These are phyloP conservation scores for Puma concolor DNA, from an alignment of 2,113 vertebrate genomes.

Conservation along the genomic window DNA sequence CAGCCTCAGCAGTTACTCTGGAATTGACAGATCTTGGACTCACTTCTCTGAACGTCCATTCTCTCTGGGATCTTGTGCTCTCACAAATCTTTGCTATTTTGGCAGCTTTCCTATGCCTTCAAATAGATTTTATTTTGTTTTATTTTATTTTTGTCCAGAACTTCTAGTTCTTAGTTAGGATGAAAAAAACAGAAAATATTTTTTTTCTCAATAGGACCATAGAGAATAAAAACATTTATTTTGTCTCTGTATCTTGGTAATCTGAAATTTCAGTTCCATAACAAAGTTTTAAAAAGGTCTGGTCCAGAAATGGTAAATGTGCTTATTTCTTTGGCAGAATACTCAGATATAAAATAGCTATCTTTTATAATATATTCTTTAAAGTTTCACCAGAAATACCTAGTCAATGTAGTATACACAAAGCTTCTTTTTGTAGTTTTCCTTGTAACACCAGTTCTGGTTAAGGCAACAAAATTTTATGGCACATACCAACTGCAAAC, in stretches of 20 bases:
- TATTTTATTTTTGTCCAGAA: constrained; percentile 56
- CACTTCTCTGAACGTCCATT: not conserved
- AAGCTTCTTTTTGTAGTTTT: constrained; percentile 17
- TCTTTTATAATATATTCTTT: not conserved
- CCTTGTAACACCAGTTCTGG: not conserved
- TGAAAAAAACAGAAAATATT: constrained; percentile 35
- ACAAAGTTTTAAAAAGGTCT: not conserved
- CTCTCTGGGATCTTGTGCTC: not conserved
- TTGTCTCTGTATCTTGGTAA: constrained; percentile 26
- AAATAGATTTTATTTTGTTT: constrained; percentile 61
- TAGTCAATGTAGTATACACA: not conserved
- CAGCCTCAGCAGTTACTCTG: not conserved
- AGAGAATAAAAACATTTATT: constrained; percentile 53
- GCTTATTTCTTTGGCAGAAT: not conserved
- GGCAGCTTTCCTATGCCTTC: constrained; percentile 41
- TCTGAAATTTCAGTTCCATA: not conserved
- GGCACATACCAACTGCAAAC: not conserved
- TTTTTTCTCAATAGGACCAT: not conserved
- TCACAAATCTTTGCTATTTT: constrained; percentile 42
- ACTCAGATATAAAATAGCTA: not conserved
- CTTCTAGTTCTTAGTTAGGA: constrained; percentile 48
- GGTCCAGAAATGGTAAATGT: not conserved
- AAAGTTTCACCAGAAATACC: not conserved
- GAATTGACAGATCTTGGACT: not conserved
- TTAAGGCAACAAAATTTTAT: not conserved